Percentiles rank a stretch among this genome's conserved stretches.
phyloP scores from a whole-genome alignment of 2,888 invertebrate genomes.

The Lamellibrachia satsuma region DNA sequence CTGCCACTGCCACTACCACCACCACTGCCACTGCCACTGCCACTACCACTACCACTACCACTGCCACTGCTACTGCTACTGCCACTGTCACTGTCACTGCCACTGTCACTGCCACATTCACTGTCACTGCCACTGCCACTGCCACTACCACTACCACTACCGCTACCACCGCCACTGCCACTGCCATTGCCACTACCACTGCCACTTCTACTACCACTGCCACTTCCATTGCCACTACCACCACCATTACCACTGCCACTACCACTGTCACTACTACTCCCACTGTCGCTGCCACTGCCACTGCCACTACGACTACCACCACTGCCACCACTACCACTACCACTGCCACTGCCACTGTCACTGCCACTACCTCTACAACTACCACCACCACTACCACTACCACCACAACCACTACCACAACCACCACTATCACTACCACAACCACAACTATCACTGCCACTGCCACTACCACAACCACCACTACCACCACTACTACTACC shows the following conservation, averaged over 20 bases:
- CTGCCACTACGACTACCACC: neutral
- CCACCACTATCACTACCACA: neutral
- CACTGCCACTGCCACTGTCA: neutral
- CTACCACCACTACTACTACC: neutral
- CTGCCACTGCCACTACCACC: neutral
- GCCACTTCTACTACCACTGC: too few species aligned
- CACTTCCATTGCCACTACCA: neutral
- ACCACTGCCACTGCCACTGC: too few species aligned
- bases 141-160: neutral
- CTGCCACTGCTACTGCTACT: too few species aligned
- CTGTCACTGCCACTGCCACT: too few species aligned
- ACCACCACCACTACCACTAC: neutral
- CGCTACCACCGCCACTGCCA: neutral
- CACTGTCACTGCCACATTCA: too few species aligned
- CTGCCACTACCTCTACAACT: neutral
- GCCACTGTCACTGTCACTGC: too few species aligned
- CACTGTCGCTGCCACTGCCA: neutral
- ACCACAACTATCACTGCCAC: neutral
- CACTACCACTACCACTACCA: too few species aligned
- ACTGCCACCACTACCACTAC: neutral
- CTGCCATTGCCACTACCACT: too few species aligned
- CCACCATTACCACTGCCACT: neutral
- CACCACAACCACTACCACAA: neutral
- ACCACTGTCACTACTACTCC: neutral
- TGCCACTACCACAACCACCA: slow-evolving; percentile 17